Percentiles rank a stretch among this genome's conserved stretches.
Evolutionary conservation across 2,113 vertebrate genomes (phyloP).

Genomic region (Galbula dea): DNA sequence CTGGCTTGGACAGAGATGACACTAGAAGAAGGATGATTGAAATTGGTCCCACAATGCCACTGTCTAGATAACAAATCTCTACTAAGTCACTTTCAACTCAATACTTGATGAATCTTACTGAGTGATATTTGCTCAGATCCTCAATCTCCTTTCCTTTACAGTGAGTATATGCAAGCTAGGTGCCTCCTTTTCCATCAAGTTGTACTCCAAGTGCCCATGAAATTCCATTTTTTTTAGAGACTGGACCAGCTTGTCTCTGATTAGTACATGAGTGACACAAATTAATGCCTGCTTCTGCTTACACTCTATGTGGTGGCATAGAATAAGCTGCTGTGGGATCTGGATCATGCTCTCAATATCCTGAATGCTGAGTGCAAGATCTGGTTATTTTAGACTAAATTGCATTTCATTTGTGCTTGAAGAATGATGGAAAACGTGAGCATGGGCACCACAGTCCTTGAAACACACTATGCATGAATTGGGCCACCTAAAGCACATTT

Average conservation of each 20-base stretch:
- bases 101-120: neutral
- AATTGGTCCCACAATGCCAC: neutral
- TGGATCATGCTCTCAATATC: neutral
- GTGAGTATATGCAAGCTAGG: neutral
- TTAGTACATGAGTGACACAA: neutral
- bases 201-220: neutral
- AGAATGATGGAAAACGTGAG: neutral
- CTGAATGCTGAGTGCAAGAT: neutral
- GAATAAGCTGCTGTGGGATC: neutral
- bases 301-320: neutral
- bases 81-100: neutral
- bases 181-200: neutral
- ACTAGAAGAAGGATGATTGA: neutral
- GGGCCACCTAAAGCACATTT: neutral
- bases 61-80: neutral
- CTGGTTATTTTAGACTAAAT: neutral
- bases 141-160: neutral
- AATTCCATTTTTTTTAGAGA: neutral
- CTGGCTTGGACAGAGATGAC: neutral
- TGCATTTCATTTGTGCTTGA: neutral
- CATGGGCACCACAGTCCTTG: neutral
- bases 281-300: neutral
- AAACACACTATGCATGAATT: neutral
- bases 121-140: neutral
- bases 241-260: neutral